Percentiles rank a stretch among this genome's conserved stretches.
phyloP scores from a whole-genome alignment of 1,140 invertebrate genomes.

The Potamilus streckersoni region DNA sequence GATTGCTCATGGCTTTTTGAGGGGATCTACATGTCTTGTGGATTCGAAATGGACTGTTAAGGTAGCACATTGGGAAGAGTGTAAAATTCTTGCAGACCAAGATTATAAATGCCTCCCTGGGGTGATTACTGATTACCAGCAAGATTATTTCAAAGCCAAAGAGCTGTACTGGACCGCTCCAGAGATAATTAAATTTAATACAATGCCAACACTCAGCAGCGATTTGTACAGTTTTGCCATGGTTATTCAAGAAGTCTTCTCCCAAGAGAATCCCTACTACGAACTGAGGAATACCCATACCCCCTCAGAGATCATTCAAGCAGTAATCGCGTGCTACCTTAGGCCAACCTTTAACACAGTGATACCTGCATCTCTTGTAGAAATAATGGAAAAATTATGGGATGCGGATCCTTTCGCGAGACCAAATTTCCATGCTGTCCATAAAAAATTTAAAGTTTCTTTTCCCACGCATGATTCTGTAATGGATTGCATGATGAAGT shows the following conservation, averaged over 20 bases:
- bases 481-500: constrained; percentile 52
- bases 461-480: constrained; percentile 32
- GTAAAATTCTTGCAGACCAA: neutral
- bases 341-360: constrained; percentile 34
- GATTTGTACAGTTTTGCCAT: constrained; percentile 54
- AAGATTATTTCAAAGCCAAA: constrained; percentile 10
- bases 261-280: constrained; percentile 42
- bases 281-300: constrained; percentile 35
- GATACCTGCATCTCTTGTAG: constrained; percentile 30
- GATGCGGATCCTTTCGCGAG: constrained; percentile 31
- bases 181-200: constrained; percentile 39
- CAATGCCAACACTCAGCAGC: constrained; percentile 18
- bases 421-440: constrained; percentile 37
- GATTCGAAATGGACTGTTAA: constrained; percentile 56
- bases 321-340: constrained; percentile 35
- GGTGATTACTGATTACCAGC: neutral
- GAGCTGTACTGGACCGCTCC: constrained; percentile 51
- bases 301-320: constrained; percentile 35
- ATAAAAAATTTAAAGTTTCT: constrained; percentile 21
- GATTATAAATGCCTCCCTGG: neutral
- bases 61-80: constrained; percentile 51
- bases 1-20: constrained; percentile 52
- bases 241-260: constrained; percentile 50
- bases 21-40: constrained; percentile 44
- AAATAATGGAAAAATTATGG: constrained; percentile 51